These are phyloP conservation scores for Pseudomugil gertrudae DNA, from an alignment of 2,797 vertebrate genomes.

Conservation along the genomic window DNA sequence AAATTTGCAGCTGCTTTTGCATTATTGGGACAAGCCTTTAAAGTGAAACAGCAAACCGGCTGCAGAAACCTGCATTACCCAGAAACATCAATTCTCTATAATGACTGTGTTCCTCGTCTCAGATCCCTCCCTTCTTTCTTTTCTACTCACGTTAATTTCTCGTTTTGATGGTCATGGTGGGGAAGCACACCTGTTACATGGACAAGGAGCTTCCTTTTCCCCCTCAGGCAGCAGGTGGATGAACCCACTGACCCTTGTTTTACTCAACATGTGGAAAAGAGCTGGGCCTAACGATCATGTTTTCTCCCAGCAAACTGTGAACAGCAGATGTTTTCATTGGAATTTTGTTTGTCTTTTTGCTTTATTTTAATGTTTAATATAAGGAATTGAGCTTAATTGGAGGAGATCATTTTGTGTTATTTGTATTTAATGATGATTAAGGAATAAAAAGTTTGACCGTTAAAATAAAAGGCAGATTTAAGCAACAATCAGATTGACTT, in stretches of 20 bases:
- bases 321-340: background rate
- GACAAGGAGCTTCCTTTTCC: constrained; percentile 19
- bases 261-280: constrained; percentile 26
- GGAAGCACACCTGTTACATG: constrained; percentile 68
- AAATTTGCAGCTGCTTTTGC: constrained; percentile 14
- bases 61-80: constrained; percentile 10
- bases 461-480: background rate
- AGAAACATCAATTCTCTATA: constrained; percentile 29
- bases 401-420: background rate
- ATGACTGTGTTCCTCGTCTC: constrained; percentile 51
- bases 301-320: background rate
- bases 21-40: constrained; percentile 8
- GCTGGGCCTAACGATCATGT: constrained; percentile 4
- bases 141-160: constrained; percentile 40
- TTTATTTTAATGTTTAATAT: background rate
- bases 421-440: too few species aligned
- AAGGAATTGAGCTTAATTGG: background rate
- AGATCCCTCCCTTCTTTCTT: constrained; percentile 14
- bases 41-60: constrained; percentile 8
- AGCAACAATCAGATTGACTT: background rate
- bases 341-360: background rate
- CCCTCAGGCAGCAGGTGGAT: constrained; percentile 75
- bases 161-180: constrained; percentile 52
- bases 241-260: constrained; percentile 63
- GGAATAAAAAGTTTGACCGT: too few species aligned